phyloP scores from a whole-genome alignment of 35 echinoderm and acorn worm genomes.

The Ophioderma brevispina region DNA sequence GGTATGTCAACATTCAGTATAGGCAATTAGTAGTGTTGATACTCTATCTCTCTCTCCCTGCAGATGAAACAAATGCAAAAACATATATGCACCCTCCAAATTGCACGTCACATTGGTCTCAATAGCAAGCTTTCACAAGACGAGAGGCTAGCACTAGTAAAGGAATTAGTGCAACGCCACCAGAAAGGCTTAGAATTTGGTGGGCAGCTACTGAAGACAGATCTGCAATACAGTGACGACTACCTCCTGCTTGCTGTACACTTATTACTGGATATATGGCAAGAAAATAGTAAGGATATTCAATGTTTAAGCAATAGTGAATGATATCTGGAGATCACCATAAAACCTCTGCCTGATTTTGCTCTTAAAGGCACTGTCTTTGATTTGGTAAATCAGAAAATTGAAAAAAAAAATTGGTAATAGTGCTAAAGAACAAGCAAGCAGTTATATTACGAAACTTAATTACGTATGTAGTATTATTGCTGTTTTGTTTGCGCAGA shows the following conservation, averaged over 20 bases:
- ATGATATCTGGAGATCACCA: too few species aligned
- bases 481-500: too few species aligned
- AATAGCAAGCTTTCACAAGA: conserved; percentile 59
- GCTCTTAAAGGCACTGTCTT: too few species aligned
- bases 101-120: conserved; percentile 72
- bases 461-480: not conserved
- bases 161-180: conserved; percentile 62
- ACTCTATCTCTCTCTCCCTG: not conserved
- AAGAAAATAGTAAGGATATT: conserved; percentile 66
- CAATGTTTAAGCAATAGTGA: not conserved
- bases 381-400: too few species aligned
- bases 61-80: conserved; percentile 87
- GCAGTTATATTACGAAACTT: too few species aligned
- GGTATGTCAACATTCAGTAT: too few species aligned
- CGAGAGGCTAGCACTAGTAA: conserved; percentile 61
- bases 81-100: conserved; percentile 75
- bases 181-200: conserved; percentile 61
- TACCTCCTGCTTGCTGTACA: conserved; percentile 94
- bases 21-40: too few species aligned
- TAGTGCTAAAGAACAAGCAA: too few species aligned
- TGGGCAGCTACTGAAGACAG: conserved; percentile 47
- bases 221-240: conserved; percentile 85
- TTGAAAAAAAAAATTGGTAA: too few species aligned
- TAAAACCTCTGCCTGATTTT: too few species aligned
- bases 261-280: conserved; percentile 85